phyloP scores from a whole-genome alignment of 2,113 vertebrate genomes.

The Oncorhynchus kisutch region DNA sequence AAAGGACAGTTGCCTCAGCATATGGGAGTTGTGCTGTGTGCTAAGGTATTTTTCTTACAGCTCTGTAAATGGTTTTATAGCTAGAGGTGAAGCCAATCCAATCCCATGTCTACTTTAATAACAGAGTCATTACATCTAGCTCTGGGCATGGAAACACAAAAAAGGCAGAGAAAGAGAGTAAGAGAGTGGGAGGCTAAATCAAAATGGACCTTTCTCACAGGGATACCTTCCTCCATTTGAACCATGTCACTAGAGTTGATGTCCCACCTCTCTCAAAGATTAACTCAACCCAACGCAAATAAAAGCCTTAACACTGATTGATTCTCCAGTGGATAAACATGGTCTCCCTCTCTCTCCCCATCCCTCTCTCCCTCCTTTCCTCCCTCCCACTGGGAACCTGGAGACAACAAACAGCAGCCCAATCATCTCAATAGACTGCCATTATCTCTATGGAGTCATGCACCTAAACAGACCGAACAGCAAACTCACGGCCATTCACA shows the following conservation, averaged over 20 bases:
- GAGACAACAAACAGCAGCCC: constrained; percentile 14
- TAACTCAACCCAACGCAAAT: constrained; percentile 9
- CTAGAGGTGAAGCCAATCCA: not conserved
- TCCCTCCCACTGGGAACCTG: not conserved
- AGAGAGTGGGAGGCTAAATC: not conserved
- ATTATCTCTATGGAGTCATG: constrained; percentile 15
- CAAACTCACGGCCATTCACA: not conserved
- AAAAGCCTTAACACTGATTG: constrained; percentile 19
- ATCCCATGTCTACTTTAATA: not conserved
- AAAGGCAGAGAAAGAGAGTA: constrained; percentile 5
- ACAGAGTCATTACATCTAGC: not conserved
- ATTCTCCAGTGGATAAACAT: not conserved
- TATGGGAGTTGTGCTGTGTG: too few relatives aligned
- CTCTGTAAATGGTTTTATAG: not conserved
- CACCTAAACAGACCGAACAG: constrained; percentile 12
- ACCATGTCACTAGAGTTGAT: constrained; percentile 12
- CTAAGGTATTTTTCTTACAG: not conserved
- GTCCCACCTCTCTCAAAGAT: constrained; percentile 14
- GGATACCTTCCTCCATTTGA: constrained; percentile 5
- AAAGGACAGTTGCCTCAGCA: not conserved
- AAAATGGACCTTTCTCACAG: not conserved
- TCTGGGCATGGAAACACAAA: constrained; percentile 11
- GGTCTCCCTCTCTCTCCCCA: not conserved
- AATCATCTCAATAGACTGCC: constrained; percentile 13
- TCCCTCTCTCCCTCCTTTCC: not conserved